phyloP scores from a whole-genome alignment of 2,113 vertebrate species.

The Apteryx owenii region DNA sequence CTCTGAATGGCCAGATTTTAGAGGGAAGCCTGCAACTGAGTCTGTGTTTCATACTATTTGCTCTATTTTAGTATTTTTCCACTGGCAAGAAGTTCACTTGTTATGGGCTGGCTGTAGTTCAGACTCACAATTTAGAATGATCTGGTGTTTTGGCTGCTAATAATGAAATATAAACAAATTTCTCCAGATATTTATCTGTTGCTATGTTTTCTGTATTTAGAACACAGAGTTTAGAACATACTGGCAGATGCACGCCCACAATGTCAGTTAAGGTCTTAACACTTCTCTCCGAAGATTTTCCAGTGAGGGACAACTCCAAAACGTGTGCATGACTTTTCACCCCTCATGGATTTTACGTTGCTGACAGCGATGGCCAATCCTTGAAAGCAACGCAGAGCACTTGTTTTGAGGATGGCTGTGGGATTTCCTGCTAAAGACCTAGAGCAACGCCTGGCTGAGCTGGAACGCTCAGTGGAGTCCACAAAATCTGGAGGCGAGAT shows the following conservation, averaged over 20 bases:
- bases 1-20: background rate
- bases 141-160: background rate
- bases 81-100: constrained; percentile 21
- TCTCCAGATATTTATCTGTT: constrained; percentile 43
- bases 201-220: constrained; percentile 30
- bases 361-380: background rate
- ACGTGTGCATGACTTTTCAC: background rate
- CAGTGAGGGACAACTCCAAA: background rate
- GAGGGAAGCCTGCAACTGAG: background rate
- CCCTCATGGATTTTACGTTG: background rate
- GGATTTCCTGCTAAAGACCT: background rate
- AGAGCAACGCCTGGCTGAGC: background rate
- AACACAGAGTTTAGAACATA: constrained; percentile 14
- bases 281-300: background rate
- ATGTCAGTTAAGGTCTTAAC: constrained; percentile 34
- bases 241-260: constrained; percentile 11
- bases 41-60: background rate
- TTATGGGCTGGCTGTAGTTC: constrained; percentile 3
- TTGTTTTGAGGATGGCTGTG: background rate
- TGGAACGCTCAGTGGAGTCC: background rate
- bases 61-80: constrained; percentile 32
- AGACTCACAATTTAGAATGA: background rate
- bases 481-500: background rate
- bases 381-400: background rate
- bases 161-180: constrained; percentile 40